Evolutionary conservation across 37 sponge, comb jelly and placozoan genomes (phyloP).

Genomic region (Bolinopsis microptera): DNA sequence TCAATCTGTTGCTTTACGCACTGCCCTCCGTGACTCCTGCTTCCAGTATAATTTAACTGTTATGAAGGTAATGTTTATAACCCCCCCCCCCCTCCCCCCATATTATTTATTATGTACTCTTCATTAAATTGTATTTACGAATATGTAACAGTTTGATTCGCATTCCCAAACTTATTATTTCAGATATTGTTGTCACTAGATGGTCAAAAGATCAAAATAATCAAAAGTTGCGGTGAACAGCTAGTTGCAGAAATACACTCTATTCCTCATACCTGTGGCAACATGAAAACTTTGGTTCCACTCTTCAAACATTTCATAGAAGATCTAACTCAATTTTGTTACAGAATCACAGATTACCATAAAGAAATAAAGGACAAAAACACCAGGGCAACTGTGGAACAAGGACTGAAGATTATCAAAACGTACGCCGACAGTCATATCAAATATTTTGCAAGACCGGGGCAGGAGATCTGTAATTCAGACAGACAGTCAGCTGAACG

Average conservation of each 20-base stretch:
- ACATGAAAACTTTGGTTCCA: conserved; percentile 57
- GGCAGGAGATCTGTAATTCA: neutral
- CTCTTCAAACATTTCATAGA: conserved; percentile 65
- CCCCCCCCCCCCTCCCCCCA: too few relatives aligned
- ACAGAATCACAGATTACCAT: conserved; percentile 50
- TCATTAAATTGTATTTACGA: too few relatives aligned
- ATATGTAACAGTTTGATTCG: too few relatives aligned
- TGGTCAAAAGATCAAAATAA: conserved; percentile 58
- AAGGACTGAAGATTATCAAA: conserved; percentile 46
- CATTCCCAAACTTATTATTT: too few relatives aligned
- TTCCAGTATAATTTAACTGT: conserved; percentile 57
- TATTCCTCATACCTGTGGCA: conserved; percentile 53
- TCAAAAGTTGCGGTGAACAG: conserved; percentile 54
- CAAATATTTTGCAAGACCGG: conserved; percentile 46
- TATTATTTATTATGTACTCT: too few relatives aligned
- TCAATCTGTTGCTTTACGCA: conserved; percentile 26
- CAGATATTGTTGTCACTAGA: conserved; percentile 44
- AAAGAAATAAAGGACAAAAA: conserved; percentile 59
- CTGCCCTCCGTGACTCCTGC: conserved; percentile 42
- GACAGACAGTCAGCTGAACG: neutral
- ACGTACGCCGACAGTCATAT: conserved; percentile 48
- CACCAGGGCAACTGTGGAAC: conserved; percentile 24
- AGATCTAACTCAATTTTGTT: conserved; percentile 56
- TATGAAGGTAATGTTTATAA: too few relatives aligned
- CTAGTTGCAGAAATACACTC: conserved; percentile 54